Percentiles rank a stretch among this genome's conserved stretches.
Conservation (phyloP, 1,140 invertebrate species). For the Bemisia tabaci region DNA sequence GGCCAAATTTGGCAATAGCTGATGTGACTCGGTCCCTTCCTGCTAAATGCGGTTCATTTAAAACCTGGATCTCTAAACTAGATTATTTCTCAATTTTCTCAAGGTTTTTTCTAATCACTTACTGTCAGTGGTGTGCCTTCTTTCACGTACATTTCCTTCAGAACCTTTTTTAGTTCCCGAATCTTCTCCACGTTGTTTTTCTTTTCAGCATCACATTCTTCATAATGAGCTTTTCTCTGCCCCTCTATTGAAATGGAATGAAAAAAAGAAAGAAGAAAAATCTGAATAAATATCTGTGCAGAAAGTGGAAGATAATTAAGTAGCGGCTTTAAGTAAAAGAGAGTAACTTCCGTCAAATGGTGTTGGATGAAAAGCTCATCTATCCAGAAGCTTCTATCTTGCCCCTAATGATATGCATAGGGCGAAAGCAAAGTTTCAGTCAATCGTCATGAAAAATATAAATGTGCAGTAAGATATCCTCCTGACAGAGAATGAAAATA, state of each 20-base stretch:
- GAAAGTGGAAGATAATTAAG: background rate
- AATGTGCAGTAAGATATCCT: too few species aligned
- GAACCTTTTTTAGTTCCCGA: slow-evolving; percentile 51
- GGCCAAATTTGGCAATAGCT: too few species aligned
- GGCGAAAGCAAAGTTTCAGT: too few species aligned
- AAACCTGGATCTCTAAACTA: too few species aligned
- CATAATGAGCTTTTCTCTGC: slow-evolving; percentile 63
- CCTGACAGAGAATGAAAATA: too few species aligned
- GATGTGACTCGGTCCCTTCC: too few species aligned
- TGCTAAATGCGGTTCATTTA: too few species aligned
- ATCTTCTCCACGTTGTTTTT: slow-evolving; percentile 54
- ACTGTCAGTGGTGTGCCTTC: slow-evolving; percentile 43
- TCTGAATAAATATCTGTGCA: background rate
- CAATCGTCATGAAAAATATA: too few species aligned
- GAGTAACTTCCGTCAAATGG: background rate
- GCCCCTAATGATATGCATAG: too few species aligned
- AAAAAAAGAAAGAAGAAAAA: background rate
- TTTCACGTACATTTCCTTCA: slow-evolving; percentile 43
- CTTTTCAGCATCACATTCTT: slow-evolving; percentile 59
- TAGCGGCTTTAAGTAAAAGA: background rate
- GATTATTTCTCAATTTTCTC: too few species aligned
- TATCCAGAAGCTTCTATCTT: too few species aligned
- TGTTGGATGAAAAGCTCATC: background rate
- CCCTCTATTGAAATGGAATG: slow-evolving; percentile 53
- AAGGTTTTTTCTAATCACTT: slow-evolving; percentile 26